These are phyloP conservation scores for Pheosia tremula DNA, from an alignment of 2,888 invertebrate genomes.

Conservation along the genomic window DNA sequence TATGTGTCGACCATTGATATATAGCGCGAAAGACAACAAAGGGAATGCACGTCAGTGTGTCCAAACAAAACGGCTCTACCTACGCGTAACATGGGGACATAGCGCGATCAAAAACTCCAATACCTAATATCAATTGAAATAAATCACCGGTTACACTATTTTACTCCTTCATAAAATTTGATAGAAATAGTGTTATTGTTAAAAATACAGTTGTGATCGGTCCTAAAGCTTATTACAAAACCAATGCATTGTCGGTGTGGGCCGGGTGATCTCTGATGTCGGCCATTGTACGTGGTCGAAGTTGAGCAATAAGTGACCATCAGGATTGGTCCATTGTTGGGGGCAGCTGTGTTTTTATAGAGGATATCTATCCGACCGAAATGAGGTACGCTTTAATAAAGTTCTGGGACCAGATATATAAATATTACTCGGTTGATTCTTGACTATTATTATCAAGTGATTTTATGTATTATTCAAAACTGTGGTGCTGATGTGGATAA, in stretches of 20 bases:
- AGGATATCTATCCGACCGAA: slow-evolving; percentile 61
- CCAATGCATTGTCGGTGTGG: slow-evolving; percentile 64
- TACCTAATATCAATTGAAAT: slow-evolving; percentile 21
- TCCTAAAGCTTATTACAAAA: slow-evolving; percentile 67
- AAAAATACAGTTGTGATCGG: slow-evolving; percentile 57
- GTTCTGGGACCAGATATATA: background rate
- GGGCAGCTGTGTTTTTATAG: slow-evolving; percentile 76
- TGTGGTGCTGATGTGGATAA: slow-evolving; percentile 16
- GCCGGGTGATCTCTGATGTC: slow-evolving; percentile 74
- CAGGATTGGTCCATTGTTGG: slow-evolving; percentile 66
- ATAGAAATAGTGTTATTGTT: slow-evolving; percentile 54
- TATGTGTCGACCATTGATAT: slow-evolving; percentile 72
- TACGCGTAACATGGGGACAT: slow-evolving; percentile 70
- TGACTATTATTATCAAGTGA: background rate
- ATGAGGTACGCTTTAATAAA: slow-evolving; percentile 53
- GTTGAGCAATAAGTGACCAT: slow-evolving; percentile 80
- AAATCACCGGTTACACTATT: slow-evolving; percentile 48
- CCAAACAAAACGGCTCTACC: slow-evolving; percentile 78
- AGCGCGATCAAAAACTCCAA: slow-evolving; percentile 36
- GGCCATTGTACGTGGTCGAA: slow-evolving; percentile 64
- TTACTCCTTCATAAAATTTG: slow-evolving; percentile 40
- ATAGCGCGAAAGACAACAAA: slow-evolving; percentile 74
- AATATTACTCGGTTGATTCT: background rate
- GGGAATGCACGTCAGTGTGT: slow-evolving; percentile 70
- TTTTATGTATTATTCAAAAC: too few relatives aligned